phyloP scores from a whole-genome alignment of 2,888 invertebrate genomes.

The Girardia tigrina region DNA sequence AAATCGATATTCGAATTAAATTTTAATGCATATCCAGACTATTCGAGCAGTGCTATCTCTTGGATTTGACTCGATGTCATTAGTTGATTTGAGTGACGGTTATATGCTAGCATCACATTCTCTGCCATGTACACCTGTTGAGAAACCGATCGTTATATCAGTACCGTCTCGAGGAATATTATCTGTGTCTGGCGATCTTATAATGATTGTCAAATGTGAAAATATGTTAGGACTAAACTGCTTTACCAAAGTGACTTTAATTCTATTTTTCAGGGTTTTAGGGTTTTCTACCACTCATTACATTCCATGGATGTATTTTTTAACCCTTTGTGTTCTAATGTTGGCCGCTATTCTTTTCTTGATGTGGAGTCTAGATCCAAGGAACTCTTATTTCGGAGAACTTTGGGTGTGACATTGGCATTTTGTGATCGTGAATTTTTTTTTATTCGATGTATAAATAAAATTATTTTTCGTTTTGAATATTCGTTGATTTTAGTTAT shows the following conservation, averaged over 20 bases:
- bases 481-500: too few species aligned
- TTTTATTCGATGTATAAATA: too few species aligned
- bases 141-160: neutral
- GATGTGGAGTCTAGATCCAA: constrained; percentile 24
- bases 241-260: too few species aligned
- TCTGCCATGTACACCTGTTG: constrained; percentile 4
- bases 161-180: neutral
- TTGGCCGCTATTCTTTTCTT: neutral
- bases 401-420: constrained; percentile 27
- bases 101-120: neutral
- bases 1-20: too few species aligned
- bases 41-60: neutral
- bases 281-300: neutral
- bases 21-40: too few species aligned
- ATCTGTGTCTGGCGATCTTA: neutral
- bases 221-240: neutral
- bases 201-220: neutral
- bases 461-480: too few species aligned
- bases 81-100: constrained; percentile 20
- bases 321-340: neutral
- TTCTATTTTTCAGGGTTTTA: neutral
- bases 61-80: constrained; percentile 17
- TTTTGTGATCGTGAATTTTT: too few species aligned
- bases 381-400: constrained; percentile 25
- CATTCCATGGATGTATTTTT: neutral